phyloP scores from a whole-genome alignment of 2,797 vertebrate species.

The Eulemur coronatus region DNA sequence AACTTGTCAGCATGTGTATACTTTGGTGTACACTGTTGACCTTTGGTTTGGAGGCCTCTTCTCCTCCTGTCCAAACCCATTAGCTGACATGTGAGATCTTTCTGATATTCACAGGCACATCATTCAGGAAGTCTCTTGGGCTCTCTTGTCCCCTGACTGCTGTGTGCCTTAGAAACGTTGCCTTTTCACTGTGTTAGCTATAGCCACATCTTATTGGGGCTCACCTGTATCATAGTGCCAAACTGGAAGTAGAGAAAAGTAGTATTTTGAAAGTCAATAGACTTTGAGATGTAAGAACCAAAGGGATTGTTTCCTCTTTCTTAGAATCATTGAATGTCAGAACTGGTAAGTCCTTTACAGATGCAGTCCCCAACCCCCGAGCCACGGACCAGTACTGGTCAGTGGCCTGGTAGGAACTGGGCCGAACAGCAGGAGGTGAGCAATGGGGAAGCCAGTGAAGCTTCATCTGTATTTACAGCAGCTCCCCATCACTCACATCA shows the following conservation, averaged over 20 bases:
- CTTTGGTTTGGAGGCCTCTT: constrained; percentile 74
- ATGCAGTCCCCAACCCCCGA: background rate
- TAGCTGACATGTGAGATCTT: constrained; percentile 68
- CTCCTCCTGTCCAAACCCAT: constrained; percentile 75
- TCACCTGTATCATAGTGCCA: constrained; percentile 19
- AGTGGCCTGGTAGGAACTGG: no score
- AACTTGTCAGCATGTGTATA: constrained; percentile 60
- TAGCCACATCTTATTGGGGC: background rate
- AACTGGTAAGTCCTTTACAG: background rate
- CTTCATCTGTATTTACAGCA: no score
- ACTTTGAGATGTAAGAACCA: background rate
- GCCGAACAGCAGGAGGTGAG: no score
- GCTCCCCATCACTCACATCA: no score
- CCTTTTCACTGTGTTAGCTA: constrained; percentile 35
- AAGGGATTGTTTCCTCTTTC: background rate
- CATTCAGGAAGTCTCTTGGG: constrained; percentile 46
- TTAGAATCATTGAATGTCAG: background rate
- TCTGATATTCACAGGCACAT: constrained; percentile 48
- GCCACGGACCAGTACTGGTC: no score
- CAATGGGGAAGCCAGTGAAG: no score
- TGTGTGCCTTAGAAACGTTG: background rate
- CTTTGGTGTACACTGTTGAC: constrained; percentile 75
- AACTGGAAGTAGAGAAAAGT: background rate
- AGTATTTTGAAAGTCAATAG: background rate
- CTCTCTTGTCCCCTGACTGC: background rate